Evolutionary conservation across 2,797 vertebrate species (phyloP).

Genomic region (Melopsittacus undulatus): DNA sequence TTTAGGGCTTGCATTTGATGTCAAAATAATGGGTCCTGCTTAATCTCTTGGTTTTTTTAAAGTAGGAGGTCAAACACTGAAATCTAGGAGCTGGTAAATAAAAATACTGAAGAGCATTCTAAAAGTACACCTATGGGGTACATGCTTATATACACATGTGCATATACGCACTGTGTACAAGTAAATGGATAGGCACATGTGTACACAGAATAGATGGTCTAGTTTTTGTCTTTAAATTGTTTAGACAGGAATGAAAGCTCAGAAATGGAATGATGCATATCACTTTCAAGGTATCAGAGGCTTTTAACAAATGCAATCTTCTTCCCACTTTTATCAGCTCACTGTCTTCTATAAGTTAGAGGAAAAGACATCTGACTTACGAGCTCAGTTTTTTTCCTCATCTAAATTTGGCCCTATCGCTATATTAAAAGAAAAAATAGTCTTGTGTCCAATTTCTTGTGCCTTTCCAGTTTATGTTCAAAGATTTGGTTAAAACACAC

Average conservation of each 20-base stretch:
- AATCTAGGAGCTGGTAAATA: not conserved
- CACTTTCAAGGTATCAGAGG: slow-evolving; percentile 13
- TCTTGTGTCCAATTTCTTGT: not conserved
- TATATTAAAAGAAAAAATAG: not conserved
- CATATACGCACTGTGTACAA: not conserved
- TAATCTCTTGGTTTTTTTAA: slow-evolving; percentile 43
- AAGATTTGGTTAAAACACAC: not conserved
- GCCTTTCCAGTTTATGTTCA: not conserved
- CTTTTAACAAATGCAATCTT: slow-evolving; percentile 50
- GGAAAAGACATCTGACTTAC: not conserved
- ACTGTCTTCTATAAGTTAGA: not conserved
- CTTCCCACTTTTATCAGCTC: slow-evolving; percentile 37
- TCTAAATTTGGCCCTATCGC: not conserved
- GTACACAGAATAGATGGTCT: slow-evolving; percentile 2
- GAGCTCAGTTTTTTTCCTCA: not conserved
- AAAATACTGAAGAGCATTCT: not conserved
- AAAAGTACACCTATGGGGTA: not conserved
- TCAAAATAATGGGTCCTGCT: slow-evolving; percentile 56
- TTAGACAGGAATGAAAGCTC: slow-evolving; percentile 17
- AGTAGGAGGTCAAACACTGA: slow-evolving; percentile 28
- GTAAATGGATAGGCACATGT: not conserved
- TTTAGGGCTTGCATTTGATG: slow-evolving; percentile 58
- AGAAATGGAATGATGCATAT: slow-evolving; percentile 45
- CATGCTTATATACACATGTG: not conserved
- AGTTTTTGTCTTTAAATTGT: slow-evolving; percentile 34